Percentiles rank a stretch among this genome's conserved stretches.
These are phyloP conservation scores for Perca schrenkii DNA, from an alignment of 2,113 vertebrate species.

Conservation along the genomic window DNA sequence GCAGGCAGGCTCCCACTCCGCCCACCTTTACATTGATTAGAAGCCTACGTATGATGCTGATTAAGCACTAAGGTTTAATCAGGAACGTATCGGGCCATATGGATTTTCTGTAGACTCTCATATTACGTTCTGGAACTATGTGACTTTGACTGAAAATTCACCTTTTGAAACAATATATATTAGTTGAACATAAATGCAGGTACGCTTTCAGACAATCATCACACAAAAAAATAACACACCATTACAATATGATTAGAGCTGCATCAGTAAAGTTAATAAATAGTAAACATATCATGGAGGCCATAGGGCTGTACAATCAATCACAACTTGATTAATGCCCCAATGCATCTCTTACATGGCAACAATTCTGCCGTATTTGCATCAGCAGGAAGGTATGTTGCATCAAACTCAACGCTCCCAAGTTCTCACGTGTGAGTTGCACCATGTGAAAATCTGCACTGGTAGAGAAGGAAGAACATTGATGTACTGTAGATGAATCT, in stretches of 20 bases:
- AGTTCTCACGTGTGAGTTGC: no score
- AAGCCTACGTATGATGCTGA: conserved; percentile 60
- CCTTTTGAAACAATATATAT: background rate
- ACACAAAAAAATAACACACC: no score
- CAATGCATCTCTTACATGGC: background rate
- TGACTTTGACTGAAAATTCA: no score
- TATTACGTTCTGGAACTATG: conserved; percentile 11
- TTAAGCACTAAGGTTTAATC: conserved; percentile 64
- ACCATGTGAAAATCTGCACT: no score
- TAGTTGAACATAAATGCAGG: background rate
- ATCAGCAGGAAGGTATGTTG: background rate
- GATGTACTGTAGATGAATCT: no score
- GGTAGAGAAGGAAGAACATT: no score
- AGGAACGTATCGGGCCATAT: conserved; percentile 34
- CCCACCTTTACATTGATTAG: conserved; percentile 68
- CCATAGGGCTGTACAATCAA: background rate
- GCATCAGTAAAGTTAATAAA: no score
- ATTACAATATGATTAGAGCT: background rate
- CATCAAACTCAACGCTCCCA: background rate
- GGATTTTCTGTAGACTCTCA: conserved; percentile 45
- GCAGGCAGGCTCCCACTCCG: background rate
- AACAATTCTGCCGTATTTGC: background rate
- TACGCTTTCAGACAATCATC: background rate
- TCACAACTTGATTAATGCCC: background rate
- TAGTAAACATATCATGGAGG: background rate